A percentile compares a stretch with the other conserved stretches of the same genome.
These are phyloP conservation scores for Alces alces DNA, from an alignment of 2,113 vertebrate genomes.

Conservation along the genomic window DNA sequence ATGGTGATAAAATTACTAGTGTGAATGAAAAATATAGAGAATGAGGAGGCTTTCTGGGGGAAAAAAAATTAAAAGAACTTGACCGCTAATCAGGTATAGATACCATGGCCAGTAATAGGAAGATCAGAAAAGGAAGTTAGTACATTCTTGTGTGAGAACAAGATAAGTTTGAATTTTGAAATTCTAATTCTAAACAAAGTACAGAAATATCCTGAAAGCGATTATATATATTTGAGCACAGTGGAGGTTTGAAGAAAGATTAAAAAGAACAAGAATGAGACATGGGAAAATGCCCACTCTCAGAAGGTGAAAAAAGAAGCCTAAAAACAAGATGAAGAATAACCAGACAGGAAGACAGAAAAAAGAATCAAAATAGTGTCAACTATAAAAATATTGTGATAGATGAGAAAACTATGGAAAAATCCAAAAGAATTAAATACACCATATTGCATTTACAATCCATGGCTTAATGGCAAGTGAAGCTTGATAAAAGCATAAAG, in stretches of 20 bases:
- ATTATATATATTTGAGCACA: not conserved
- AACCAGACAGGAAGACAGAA: not conserved
- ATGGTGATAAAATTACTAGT: not conserved
- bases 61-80: not conserved
- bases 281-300: not conserved
- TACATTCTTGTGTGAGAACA: not conserved
- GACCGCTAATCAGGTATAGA: not conserved
- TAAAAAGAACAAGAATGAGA: not conserved
- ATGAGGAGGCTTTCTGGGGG: not conserved
- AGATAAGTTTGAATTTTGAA: not conserved
- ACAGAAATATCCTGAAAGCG: not conserved
- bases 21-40: not conserved
- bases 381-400: not conserved
- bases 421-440: not conserved
- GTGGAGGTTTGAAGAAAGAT: not conserved
- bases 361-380: not conserved
- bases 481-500: not conserved
- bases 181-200: not conserved
- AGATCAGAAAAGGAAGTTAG: not conserved
- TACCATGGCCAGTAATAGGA: not conserved
- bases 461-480: not conserved
- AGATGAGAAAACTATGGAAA: not conserved
- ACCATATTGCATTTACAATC: not conserved
- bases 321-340: not conserved
- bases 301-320: not conserved